These are phyloP conservation scores for Pyrgilauda ruficollis DNA, from an alignment of 2,113 vertebrate genomes.

Conservation along the genomic window DNA sequence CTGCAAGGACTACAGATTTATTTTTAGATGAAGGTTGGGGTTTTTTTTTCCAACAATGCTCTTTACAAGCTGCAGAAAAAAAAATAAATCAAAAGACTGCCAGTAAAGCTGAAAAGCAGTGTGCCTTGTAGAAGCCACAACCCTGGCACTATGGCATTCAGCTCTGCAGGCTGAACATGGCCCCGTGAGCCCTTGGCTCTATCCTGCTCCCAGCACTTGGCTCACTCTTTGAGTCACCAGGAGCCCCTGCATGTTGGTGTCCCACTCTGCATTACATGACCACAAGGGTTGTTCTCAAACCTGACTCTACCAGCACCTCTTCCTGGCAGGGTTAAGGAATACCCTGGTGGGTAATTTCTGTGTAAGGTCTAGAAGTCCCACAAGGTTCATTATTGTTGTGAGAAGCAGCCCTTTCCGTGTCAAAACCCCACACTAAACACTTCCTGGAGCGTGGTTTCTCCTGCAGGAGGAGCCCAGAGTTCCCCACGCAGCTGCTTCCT, in stretches of 20 bases:
- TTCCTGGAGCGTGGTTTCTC: neutral
- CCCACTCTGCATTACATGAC: neutral
- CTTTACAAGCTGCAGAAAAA: neutral
- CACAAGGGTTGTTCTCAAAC: neutral
- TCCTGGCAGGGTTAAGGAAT: neutral
- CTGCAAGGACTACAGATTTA: neutral
- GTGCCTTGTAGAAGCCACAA: neutral
- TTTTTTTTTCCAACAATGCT: neutral
- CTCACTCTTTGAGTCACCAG: neutral
- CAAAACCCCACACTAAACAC: neutral
- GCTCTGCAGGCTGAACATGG: neutral
- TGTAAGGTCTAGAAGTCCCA: neutral
- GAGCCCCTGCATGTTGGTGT: neutral
- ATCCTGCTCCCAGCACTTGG: neutral
- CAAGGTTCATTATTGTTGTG: neutral
- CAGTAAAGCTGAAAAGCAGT: neutral
- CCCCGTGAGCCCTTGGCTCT: neutral
- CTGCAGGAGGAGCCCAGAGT: neutral
- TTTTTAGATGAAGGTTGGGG: neutral
- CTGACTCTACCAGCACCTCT: neutral
- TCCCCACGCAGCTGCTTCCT: neutral
- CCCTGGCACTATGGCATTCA: neutral
- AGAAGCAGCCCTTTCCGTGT: neutral
- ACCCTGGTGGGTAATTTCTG: neutral
- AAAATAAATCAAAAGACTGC: neutral